Evolutionary conservation across 2,113 vertebrate genomes (phyloP).

Genomic region (Forbesichthys papilliferus): DNA sequence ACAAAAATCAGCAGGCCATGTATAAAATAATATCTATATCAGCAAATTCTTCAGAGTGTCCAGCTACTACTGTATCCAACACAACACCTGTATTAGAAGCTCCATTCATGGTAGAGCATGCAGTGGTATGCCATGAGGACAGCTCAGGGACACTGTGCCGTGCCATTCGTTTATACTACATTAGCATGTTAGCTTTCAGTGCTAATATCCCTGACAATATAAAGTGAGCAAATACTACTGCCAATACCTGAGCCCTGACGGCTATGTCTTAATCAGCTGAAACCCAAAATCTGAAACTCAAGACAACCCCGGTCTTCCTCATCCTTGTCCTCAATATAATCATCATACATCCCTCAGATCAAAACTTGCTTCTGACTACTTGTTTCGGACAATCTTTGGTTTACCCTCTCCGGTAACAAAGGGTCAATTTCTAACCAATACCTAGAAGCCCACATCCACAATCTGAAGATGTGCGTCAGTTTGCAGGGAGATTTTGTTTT

Average conservation of each 20-base stretch:
- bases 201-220: slow-evolving; percentile 95
- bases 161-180: slow-evolving; percentile 81
- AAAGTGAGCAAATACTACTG: slow-evolving; percentile 87
- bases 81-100: slow-evolving; percentile 89
- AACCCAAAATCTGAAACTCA: slow-evolving; percentile 72
- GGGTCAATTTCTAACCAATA: slow-evolving; percentile 61
- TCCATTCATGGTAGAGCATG: slow-evolving; percentile 88
- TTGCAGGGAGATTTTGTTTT: slow-evolving; percentile 79
- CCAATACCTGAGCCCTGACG: slow-evolving; percentile 77
- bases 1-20: slow-evolving; percentile 99
- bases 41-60: slow-evolving; percentile 96
- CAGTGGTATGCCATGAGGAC: slow-evolving; percentile 94
- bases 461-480: slow-evolving; percentile 67
- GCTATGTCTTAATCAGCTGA: slow-evolving; percentile 66
- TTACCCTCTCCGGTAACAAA: slow-evolving; percentile 78
- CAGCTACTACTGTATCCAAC: slow-evolving; percentile 92
- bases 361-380: slow-evolving; percentile 61
- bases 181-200: slow-evolving; percentile 82
- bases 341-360: slow-evolving; percentile 78
- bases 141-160: slow-evolving; percentile 81
- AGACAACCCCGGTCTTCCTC: slow-evolving; percentile 84
- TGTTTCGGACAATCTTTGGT: slow-evolving; percentile 95
- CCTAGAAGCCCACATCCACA: slow-evolving; percentile 59
- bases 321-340: slow-evolving; percentile 64
- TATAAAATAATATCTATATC: slow-evolving; percentile 98